Base-by-base conservation (phyloP, 2,888 invertebrate species). In the Melipona bicolor region DNA sequence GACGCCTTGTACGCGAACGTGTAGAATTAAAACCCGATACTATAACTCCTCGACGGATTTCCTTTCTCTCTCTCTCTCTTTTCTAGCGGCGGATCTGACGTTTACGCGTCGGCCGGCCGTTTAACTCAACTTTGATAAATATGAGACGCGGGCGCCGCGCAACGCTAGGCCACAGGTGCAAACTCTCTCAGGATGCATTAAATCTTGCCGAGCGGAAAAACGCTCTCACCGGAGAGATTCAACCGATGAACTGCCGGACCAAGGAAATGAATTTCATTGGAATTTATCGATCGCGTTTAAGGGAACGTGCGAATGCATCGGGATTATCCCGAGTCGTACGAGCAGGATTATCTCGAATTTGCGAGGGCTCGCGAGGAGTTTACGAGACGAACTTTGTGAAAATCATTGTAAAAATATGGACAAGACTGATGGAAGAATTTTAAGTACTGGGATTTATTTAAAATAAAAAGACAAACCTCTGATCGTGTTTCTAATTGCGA, bases 11-110 rank as follows among this genome's bases (percentile, higher is more conserved):
- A 70, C 64, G 82, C 64, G 83, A 77, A 77, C 83, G 70, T 70
- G 83, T 74, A 70, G 83, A 84, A 84, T 84, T 82, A 84, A 84
- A 83, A 84, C 70, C 61, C 77, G 82, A 83, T 83, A 82, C 83
- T 75, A 83, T 83, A 82, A 82, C 83, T 83, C 68, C 81, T 54
- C 54, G 27, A 17, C 43, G 6, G 68, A 24, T 15, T n/a, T 69
- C 59, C 9, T 21, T 21, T 32, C 24, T 17, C 59, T 67, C 43
- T 21, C 21, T 17, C 27, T 69, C 27, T 27, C 27, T 59, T 24
- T 43, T 43, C 43, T 3, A 36, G 52, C 17, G 65, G 24, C 76
- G 13, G 27, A 13, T 77, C 68, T 65, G 77, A 65, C 67, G 70
- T 77, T 84, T 50, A 59, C 65, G 82, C 82, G 75, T 67, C 59